phyloP scores from a whole-genome alignment of 2,113 vertebrate species.

The Tenebrosternarchus preto region DNA sequence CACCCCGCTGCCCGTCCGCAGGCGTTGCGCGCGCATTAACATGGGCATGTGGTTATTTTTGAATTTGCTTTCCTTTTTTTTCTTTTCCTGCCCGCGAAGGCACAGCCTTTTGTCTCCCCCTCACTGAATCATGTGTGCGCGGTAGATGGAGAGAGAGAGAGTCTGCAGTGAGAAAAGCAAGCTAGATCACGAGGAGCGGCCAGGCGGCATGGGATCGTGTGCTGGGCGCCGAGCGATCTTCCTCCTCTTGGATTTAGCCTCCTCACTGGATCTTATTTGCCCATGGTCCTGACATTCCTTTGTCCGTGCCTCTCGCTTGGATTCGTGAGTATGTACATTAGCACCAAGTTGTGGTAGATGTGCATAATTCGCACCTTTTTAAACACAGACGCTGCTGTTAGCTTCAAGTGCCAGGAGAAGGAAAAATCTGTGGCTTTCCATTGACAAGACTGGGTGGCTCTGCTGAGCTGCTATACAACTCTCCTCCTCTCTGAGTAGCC shows the following conservation, averaged over 20 bases:
- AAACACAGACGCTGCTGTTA: conserved; percentile 43
- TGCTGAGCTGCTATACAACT: conserved; percentile 42
- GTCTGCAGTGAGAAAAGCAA: conserved; percentile 48
- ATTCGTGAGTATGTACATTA: conserved; percentile 45
- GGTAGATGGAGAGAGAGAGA: conserved; percentile 42
- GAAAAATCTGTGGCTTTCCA: conserved; percentile 45
- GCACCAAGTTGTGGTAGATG: conserved; percentile 39
- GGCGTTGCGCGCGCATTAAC: conserved; percentile 60
- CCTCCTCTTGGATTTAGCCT: conserved; percentile 37
- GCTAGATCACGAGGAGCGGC: conserved; percentile 44
- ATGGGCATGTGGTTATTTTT: conserved; percentile 51
- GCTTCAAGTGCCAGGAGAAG: conserved; percentile 41
- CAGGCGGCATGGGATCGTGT: conserved; percentile 47
- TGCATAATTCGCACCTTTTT: conserved; percentile 42
- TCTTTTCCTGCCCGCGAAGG: conserved; percentile 47
- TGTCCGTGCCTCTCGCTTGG: conserved; percentile 22
- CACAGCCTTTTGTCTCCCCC: conserved; percentile 54
- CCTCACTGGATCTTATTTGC: conserved; percentile 22
- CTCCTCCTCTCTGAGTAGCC: conserved; percentile 35
- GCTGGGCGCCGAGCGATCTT: conserved; percentile 32
- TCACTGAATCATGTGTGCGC: conserved; percentile 46
- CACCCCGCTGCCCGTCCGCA: conserved; percentile 31
- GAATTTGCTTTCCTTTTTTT: conserved; percentile 51
- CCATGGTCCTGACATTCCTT: conserved; percentile 18
- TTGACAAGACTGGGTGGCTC: conserved; percentile 25